A percentile compares a stretch with the other conserved stretches of the same genome.
These are phyloP conservation scores for Pelodytes ibericus DNA, from an alignment of 2,797 vertebrate species.

Conservation along the genomic window DNA sequence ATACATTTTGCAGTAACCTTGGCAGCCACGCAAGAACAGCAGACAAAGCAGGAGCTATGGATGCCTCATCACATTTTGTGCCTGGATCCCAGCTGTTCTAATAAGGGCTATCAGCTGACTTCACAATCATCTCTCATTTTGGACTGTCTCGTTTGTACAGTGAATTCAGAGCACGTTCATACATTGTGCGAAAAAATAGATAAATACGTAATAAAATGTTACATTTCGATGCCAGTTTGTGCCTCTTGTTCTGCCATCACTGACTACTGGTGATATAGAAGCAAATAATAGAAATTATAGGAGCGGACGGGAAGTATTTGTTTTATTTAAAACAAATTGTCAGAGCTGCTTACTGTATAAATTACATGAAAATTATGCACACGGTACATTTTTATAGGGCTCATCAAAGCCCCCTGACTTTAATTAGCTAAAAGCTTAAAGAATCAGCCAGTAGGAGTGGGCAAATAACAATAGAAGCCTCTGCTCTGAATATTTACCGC, in stretches of 20 bases:
- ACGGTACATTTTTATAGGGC: constrained; percentile 17
- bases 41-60: constrained; percentile 22
- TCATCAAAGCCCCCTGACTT: constrained; percentile 21
- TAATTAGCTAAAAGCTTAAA: constrained; percentile 36
- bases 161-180: constrained; percentile 41
- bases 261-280: constrained; percentile 16
- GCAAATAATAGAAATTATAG: constrained; percentile 18
- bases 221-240: constrained; percentile 33
- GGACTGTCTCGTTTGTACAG: constrained; percentile 26
- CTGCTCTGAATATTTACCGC: constrained; percentile 19
- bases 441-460: constrained; percentile 10
- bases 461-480: constrained; percentile 29
- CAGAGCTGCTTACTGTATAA: constrained; percentile 20
- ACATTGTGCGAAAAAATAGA: constrained; percentile 41
- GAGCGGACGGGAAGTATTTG: constrained; percentile 18
- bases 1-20: constrained; percentile 42
- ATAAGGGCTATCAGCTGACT: constrained; percentile 45
- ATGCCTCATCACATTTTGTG: constrained; percentile 43
- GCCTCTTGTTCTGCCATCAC: constrained; percentile 19
- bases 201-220: constrained; percentile 51
- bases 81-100: constrained; percentile 50
- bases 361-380: constrained; percentile 22
- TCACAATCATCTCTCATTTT: constrained; percentile 50
- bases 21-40: constrained; percentile 34
- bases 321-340: constrained; percentile 35